A percentile compares a stretch with the other conserved stretches of the same genome.
Evolutionary conservation across 2,888 invertebrate genomes (phyloP).

Genomic region (Asteroscopus sphinx): DNA sequence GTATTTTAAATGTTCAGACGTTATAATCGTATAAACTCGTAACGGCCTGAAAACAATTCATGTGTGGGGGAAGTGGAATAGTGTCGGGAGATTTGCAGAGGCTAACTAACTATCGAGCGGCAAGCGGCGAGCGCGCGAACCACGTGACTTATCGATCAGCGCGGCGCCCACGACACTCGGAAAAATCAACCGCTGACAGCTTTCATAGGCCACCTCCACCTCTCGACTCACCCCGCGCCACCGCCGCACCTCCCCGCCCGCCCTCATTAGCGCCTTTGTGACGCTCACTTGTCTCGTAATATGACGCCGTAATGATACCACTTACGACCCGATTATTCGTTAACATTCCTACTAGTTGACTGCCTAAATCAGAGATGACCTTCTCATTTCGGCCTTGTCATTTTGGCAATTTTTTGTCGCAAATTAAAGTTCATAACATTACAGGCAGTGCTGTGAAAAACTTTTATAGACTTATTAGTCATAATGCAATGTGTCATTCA

Average conservation of each 20-base stretch:
- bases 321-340: slow-evolving; percentile 79
- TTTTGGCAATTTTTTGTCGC: slow-evolving; percentile 4
- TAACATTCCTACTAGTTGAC: slow-evolving; percentile 56
- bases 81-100: slow-evolving; percentile 85
- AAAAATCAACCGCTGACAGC: slow-evolving; percentile 90
- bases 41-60: slow-evolving; percentile 52
- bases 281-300: slow-evolving; percentile 87
- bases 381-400: slow-evolving; percentile 1
- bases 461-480: background rate
- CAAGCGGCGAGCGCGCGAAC: slow-evolving; percentile 70
- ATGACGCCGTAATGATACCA: slow-evolving; percentile 85
- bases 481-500: too few species aligned
- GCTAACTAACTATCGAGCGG: slow-evolving; percentile 84
- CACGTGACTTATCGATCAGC: slow-evolving; percentile 90
- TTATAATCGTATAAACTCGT: slow-evolving; percentile 49
- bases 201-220: slow-evolving; percentile 82
- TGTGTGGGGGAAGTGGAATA: slow-evolving; percentile 66
- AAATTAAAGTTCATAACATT: background rate
- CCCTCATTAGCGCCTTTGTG: slow-evolving; percentile 89
- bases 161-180: slow-evolving; percentile 88
- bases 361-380: slow-evolving; percentile 26
- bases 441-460: background rate
- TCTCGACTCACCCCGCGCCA: slow-evolving; percentile 58
- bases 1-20: slow-evolving; percentile 21
- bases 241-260: slow-evolving; percentile 64